Evolutionary conservation across 2,888 invertebrate genomes (phyloP).

Genomic region (Athalia cordata): DNA sequence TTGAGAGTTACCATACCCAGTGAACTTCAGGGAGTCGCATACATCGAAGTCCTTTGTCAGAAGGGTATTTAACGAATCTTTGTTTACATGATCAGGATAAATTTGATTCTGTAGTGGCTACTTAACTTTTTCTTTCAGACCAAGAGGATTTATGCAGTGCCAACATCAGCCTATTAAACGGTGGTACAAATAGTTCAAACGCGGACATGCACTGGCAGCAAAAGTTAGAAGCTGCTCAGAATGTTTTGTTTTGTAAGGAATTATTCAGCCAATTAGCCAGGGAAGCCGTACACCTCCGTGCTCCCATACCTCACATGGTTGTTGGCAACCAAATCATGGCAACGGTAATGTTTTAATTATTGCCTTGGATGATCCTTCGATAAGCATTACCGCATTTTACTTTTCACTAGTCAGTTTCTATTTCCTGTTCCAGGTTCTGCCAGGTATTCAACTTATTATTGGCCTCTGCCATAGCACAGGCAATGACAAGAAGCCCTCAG

Average conservation of each 20-base stretch:
- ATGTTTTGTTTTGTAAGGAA: conserved; percentile 97
- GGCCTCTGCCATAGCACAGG: conserved; percentile 91
- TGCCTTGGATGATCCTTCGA: neutral
- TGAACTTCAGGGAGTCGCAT: conserved; percentile 95
- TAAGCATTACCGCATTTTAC: neutral
- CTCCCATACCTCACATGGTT: conserved; percentile 96
- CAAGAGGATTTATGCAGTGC: conserved; percentile 93
- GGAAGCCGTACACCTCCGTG: conserved; percentile 95
- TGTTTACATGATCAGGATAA: neutral
- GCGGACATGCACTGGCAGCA: conserved; percentile 94
- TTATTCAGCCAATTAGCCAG: conserved; percentile 94
- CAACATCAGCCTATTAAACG: conserved; percentile 85
- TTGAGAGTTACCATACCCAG: conserved; percentile 94
- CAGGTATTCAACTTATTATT: conserved; percentile 94
- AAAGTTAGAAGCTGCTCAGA: conserved; percentile 97
- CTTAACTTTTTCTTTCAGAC: conserved; percentile 76
- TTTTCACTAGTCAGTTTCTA: neutral
- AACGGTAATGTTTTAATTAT: conserved; percentile 77
- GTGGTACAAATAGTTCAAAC: conserved; percentile 83
- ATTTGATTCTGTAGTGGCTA: neutral
- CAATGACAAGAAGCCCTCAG: conserved; percentile 75
- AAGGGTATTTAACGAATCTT: conserved; percentile 78
- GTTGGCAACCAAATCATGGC: conserved; percentile 98
- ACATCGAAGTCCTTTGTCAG: conserved; percentile 96
- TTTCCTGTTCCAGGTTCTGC: conserved; percentile 80